Conservation (phyloP, 1,140 invertebrate species). For the Danaus melanippus region DNA sequence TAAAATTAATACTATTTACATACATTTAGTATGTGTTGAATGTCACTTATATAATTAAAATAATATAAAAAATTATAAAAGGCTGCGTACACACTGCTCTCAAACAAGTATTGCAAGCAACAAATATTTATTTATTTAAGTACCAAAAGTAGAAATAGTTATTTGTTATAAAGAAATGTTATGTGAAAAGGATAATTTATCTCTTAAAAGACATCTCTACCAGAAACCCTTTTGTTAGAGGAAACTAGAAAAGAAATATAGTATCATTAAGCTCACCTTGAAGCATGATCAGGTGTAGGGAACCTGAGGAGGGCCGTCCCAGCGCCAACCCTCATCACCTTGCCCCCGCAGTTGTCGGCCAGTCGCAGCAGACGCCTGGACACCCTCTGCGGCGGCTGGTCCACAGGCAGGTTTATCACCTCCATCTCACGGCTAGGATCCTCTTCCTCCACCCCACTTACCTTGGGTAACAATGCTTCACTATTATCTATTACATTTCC, state of each 20-base stretch:
- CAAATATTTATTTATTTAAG: no score
- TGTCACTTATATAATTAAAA: no score
- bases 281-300: conserved; percentile 78
- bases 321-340: conserved; percentile 77
- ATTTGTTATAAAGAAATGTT: no score
- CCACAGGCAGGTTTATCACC: conserved; percentile 46
- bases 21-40: no score
- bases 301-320: conserved; percentile 81
- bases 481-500: not conserved
- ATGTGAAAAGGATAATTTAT: no score
- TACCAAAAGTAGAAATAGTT: no score
- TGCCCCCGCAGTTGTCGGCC: conserved; percentile 87
- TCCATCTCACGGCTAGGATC: conserved; percentile 51
- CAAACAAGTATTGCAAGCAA: no score
- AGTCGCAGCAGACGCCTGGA: conserved; percentile 78
- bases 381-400: conserved; percentile 60
- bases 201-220: no score
- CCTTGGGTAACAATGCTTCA: conserved; percentile 14
- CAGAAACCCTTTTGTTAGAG: not conserved
- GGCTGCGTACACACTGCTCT: no score
- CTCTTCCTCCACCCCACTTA: conserved; percentile 47
- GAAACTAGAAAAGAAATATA: not conserved
- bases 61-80: no score
- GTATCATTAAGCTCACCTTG: conserved; percentile 75
- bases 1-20: no score